phyloP scores from a whole-genome alignment of 2,888 invertebrate species.

The Leptinotarsa rubiginosa region DNA sequence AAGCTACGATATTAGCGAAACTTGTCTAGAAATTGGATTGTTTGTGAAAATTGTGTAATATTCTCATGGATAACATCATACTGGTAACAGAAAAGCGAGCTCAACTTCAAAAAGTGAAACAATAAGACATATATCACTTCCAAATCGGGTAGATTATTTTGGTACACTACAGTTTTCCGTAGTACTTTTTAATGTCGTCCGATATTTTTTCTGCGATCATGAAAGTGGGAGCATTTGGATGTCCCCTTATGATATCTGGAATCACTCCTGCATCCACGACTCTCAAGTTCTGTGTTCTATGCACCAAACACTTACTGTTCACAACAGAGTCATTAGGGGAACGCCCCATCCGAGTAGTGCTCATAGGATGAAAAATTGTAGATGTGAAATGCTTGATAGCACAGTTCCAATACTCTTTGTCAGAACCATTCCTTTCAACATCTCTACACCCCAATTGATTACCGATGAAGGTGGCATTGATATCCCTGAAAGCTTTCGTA shows the following conservation, averaged over 20 bases:
- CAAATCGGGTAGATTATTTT: too few relatives aligned
- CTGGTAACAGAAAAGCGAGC: too few relatives aligned
- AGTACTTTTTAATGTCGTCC: constrained; percentile 30
- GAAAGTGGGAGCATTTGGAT: constrained; percentile 68
- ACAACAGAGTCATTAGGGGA: constrained; percentile 68
- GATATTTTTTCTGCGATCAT: constrained; percentile 69
- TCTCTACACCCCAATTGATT: constrained; percentile 44
- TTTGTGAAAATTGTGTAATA: too few relatives aligned
- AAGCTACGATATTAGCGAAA: too few relatives aligned
- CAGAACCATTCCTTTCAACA: constrained; percentile 64
- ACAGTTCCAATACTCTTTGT: constrained; percentile 67
- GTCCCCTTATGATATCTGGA: constrained; percentile 68
- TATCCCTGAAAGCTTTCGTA: constrained; percentile 72
- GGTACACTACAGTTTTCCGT: neutral
- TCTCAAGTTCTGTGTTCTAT: constrained; percentile 67
- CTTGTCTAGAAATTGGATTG: too few relatives aligned
- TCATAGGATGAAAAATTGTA: constrained; percentile 67
- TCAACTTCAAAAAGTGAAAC: too few relatives aligned
- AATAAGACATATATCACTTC: too few relatives aligned
- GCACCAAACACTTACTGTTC: constrained; percentile 67
- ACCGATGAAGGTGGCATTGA: constrained; percentile 69
- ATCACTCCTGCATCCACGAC: constrained; percentile 70
- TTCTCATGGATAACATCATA: too few relatives aligned
- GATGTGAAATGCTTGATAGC: constrained; percentile 64
- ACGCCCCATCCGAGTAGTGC: constrained; percentile 70